Evolutionary conservation across 2,888 invertebrate species (phyloP), one percentile per base, ranked within the genome.

Genomic region (Agrypnus murinus): DNA sequence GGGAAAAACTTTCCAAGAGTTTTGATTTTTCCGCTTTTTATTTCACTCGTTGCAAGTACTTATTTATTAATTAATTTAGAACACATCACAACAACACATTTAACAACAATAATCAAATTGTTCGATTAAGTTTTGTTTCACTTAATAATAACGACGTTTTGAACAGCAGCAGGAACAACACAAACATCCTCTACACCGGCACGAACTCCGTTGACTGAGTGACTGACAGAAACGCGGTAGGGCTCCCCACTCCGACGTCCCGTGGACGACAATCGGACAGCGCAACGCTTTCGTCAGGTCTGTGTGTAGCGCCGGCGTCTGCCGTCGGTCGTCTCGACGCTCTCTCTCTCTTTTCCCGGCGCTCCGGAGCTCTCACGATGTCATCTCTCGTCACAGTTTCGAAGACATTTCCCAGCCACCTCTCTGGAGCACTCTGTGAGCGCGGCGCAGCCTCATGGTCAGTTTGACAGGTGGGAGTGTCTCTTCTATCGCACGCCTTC

Each of bases 151-250:
- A 68, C 60, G 62, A 69, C 66, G 43, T 58, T 62, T 65, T 64
- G 38, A 55, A 25, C 31, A 66, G 8, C 10, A 46, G 43, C 62
- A 75, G 75, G 76, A 78, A 77, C 75, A 79, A 77, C 76, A 77
- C 77, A 69, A 80, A 76, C 83, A 79, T 83, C 83, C 84, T 82
- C 77, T 81, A 77, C 78, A 76, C 76, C 74, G 74, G 81, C 82
- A 81, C 78, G 81, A 81, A 81, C 84, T 83, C 82, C 83, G 84
- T 82, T 84, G 84, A 85, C 86, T 86, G 84, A 85, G 82, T 86
- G 86, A 86, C 82, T 85, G 85, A 85, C 85, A 85, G 83, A 72
- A 80, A 80, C 78, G 78, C 80, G 81, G 80, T 82, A 80, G 83
- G 81, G 80, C 79, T 81, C 81, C 81, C 77, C 83, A 83, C 84